These are phyloP conservation scores for Carpatolechia fugitivella DNA, from an alignment of 2,888 invertebrate species.

Conservation along the genomic window DNA sequence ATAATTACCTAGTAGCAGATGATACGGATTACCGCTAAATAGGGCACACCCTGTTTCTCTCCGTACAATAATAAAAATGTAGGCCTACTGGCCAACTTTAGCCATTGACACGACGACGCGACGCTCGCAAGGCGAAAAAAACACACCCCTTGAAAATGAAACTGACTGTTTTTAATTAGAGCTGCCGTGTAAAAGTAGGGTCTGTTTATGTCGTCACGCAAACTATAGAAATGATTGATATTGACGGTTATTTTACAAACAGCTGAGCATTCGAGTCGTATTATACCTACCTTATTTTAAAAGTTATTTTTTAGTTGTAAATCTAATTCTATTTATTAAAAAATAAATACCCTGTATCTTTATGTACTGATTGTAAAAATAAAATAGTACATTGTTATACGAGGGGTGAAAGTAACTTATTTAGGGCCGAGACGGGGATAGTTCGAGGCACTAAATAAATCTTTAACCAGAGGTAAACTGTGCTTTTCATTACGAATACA, in stretches of 20 bases:
- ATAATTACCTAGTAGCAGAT: slow-evolving; percentile 77
- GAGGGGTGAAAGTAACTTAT: no score
- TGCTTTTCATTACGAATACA: no score
- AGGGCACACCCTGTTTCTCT: slow-evolving; percentile 36
- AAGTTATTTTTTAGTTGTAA: no score
- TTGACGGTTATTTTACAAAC: not conserved
- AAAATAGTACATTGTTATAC: no score
- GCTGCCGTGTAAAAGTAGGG: not conserved
- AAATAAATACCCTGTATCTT: no score
- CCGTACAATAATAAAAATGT: slow-evolving; percentile 44
- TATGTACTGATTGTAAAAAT: no score
- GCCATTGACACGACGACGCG: slow-evolving; percentile 34
- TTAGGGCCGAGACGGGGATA: no score
- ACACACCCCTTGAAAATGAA: slow-evolving; percentile 23
- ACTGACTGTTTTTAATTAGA: slow-evolving; percentile 8
- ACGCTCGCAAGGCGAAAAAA: slow-evolving; percentile 31
- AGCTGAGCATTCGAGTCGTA: no score
- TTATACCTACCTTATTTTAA: no score
- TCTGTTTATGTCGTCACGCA: not conserved
- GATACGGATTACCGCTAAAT: slow-evolving; percentile 67
- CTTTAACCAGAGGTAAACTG: no score
- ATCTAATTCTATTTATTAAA: no score
- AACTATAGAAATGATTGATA: not conserved
- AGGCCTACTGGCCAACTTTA: slow-evolving; percentile 30
- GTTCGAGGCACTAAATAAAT: no score